Base-by-base conservation (phyloP, 2,888 invertebrate genomes). In the Cephus nigrinus region DNA sequence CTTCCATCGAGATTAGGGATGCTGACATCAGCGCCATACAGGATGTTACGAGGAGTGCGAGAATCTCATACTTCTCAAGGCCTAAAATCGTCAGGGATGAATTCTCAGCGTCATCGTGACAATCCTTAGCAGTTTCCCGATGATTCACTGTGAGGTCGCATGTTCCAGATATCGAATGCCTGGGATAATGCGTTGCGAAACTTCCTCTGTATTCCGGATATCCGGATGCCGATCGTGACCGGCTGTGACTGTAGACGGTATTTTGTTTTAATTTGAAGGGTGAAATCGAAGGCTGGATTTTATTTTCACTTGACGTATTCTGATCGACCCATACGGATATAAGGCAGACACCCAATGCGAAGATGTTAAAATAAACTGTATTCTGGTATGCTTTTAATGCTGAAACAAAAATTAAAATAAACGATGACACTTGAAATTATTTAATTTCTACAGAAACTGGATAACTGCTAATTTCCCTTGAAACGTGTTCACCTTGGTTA, bases 271-370 rank as follows among this genome's bases (percentile, higher is more conserved):
- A 30, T n/a, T 36, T 68, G 55, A 76, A 55, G 32, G 23, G 23
- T 23, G 55, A 55, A 33, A 71, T 9, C 1, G 31, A 31, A 32
- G 71, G 30, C 32, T 71, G 71, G 12, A 30, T 71, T 33, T 71
- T 31, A 31, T 23, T 15, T 33, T 12, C 31, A 35, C 55, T 73
- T 36, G 74, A 73, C 69, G 81, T 83, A 55, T 84, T 85, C 75
- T 82, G 84, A 40, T 86, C 84, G 34, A 87, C 86, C 87, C 86
- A 87, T 33, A 84, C 80, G 32, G 86, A 85, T 76, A 87, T 83
- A n/a, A 88, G 81, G 78, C 87, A 87, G 73, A 86, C 85, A 69
- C 85, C 33, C 75, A 88, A 78, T 11, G 86, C 81, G 68, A 84
- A 85, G 5, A 85, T 79, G 78, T 87, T 87, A 82, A 88, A 87